Conservation (phyloP, 2,113 vertebrate genomes). For the Petromus typicus region DNA sequence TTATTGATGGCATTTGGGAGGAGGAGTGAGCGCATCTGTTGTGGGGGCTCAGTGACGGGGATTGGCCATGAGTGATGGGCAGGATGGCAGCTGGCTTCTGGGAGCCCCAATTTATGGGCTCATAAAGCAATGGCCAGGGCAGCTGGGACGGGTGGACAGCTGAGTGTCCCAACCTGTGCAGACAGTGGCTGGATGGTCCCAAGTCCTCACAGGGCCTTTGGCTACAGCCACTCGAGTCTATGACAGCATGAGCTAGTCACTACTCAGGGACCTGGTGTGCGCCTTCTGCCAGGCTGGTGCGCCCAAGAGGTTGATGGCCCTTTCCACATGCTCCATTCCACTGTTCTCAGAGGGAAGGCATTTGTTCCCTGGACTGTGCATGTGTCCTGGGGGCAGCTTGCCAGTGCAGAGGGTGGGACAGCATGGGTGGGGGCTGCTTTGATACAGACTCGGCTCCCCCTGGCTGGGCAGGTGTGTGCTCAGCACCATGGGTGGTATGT, state of each 20-base stretch:
- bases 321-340: not conserved
- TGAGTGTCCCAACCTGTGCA: not conserved
- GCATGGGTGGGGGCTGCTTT: not conserved
- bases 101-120: slow-evolving; percentile 2
- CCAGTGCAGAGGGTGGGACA: not conserved
- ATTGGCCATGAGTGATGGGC: slow-evolving; percentile 50
- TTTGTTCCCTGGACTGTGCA: not conserved
- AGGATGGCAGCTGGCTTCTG: not conserved
- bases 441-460: not conserved
- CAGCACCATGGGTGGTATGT: not conserved
- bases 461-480: not conserved
- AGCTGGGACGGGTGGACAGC: not conserved
- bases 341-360: not conserved
- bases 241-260: too few species aligned
- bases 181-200: slow-evolving; percentile 12
- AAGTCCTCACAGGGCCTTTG: too few species aligned
- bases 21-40: slow-evolving; percentile 65
- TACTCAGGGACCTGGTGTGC: too few species aligned
- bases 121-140: not conserved
- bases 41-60: slow-evolving; percentile 1
- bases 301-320: too few species aligned
- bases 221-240: too few species aligned
- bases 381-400: not conserved
- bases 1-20: slow-evolving; percentile 70
- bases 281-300: not conserved